These are phyloP conservation scores for Dicentrarchus labrax DNA, from an alignment of 2,113 vertebrate genomes.

Conservation along the genomic window DNA sequence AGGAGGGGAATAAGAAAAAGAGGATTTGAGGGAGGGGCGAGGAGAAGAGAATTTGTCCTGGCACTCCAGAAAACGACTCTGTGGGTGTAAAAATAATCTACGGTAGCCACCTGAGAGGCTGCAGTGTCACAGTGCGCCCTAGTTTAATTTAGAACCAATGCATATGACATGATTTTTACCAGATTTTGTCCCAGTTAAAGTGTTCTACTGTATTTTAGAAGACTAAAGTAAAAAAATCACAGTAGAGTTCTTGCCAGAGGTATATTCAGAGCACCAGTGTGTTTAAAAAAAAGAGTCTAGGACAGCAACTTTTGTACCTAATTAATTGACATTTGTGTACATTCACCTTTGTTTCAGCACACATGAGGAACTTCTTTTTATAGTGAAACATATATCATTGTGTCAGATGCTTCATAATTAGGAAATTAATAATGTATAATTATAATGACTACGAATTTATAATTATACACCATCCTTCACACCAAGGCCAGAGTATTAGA, in stretches of 20 bases:
- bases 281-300: constrained; percentile 6
- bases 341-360: constrained; percentile 52
- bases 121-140: constrained; percentile 85
- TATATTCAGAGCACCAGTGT: constrained; percentile 21
- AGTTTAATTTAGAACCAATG: constrained; percentile 79
- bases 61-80: constrained; percentile 79
- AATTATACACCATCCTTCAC: constrained; percentile 15
- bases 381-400: constrained; percentile 53
- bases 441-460: constrained; percentile 43
- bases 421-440: constrained; percentile 63
- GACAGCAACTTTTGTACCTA: constrained; percentile 38
- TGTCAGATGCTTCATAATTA: constrained; percentile 61
- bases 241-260: constrained; percentile 25
- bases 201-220: constrained; percentile 59
- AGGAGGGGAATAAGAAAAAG: constrained; percentile 54
- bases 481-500: neutral
- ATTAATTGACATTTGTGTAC: constrained; percentile 51
- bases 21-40: constrained; percentile 66
- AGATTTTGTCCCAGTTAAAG: constrained; percentile 78
- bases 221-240: constrained; percentile 28
- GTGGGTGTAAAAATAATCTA: constrained; percentile 86
- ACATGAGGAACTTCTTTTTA: constrained; percentile 47
- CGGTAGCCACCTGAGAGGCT: constrained; percentile 84
- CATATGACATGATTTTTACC: constrained; percentile 73
- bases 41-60: constrained; percentile 79